These are phyloP conservation scores for Dendrolimus kikuchii DNA, from an alignment of 1,140 invertebrate species.

Conservation along the genomic window DNA sequence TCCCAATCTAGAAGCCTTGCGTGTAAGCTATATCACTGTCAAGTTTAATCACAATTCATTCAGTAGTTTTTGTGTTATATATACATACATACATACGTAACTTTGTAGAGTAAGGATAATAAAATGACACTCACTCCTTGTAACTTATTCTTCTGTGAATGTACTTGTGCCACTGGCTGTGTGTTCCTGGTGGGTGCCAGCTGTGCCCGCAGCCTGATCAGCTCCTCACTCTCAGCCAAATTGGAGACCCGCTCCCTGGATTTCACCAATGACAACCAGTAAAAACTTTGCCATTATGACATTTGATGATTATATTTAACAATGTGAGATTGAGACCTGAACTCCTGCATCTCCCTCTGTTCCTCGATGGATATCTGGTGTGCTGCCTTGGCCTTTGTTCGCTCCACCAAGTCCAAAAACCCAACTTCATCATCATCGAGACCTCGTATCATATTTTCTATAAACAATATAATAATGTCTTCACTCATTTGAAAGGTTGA, in stretches of 20 bases:
- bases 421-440: conserved; percentile 96
- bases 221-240: conserved; percentile 82
- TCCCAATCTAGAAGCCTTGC: too few species aligned
- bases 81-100: too few species aligned
- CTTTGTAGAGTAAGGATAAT: too few species aligned
- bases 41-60: conserved; percentile 2
- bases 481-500: too few species aligned
- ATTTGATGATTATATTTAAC: not conserved
- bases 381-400: conserved; percentile 87
- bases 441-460: conserved; percentile 95
- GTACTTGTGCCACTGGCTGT: conserved; percentile 37
- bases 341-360: conserved; percentile 86
- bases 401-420: conserved; percentile 92
- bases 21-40: too few species aligned
- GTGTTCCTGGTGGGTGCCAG: conserved; percentile 37
- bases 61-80: not conserved
- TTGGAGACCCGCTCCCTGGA: conserved; percentile 78
- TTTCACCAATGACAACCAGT: not conserved
- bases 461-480: conserved; percentile 14
- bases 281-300: not conserved
- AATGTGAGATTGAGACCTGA: conserved; percentile 72
- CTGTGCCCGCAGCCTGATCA: conserved; percentile 65
- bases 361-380: conserved; percentile 86
- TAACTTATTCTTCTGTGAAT: conserved; percentile 71
- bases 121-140: conserved; percentile 62